Evolutionary conservation across 2,113 vertebrate species (phyloP).

Genomic region (Columba janthina): DNA sequence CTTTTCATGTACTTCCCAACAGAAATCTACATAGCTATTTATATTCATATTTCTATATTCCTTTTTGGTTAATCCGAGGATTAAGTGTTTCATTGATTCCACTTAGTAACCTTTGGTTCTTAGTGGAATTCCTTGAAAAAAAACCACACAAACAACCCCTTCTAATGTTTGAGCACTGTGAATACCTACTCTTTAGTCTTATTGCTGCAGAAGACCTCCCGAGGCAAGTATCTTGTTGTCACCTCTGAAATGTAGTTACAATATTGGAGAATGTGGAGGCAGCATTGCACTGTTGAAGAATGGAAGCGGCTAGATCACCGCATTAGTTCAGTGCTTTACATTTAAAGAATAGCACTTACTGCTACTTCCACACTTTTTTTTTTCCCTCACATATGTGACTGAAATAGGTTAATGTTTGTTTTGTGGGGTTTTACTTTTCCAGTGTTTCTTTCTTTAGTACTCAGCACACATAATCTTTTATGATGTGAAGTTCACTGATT

Average conservation of each 20-base stretch:
- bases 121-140: not conserved
- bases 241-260: conserved; percentile 44
- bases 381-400: not conserved
- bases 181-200: not conserved
- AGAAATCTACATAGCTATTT: not conserved
- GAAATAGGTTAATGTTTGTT: not conserved
- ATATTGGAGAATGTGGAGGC: conserved; percentile 30
- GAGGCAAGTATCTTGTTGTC: not conserved
- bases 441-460: not conserved
- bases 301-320: not conserved
- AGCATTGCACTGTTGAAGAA: conserved; percentile 30
- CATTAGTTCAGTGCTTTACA: not conserved
- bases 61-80: not conserved
- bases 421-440: not conserved
- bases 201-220: not conserved
- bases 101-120: not conserved
- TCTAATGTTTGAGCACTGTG: not conserved
- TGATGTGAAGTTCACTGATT: not conserved
- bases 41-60: not conserved
- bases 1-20: not conserved
- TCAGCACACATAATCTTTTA: not conserved
- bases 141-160: not conserved
- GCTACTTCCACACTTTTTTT: not conserved
- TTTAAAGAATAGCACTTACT: not conserved
- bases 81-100: not conserved